These are phyloP conservation scores for Strigops habroptila DNA, from an alignment of 2,113 vertebrate species.

Conservation along the genomic window DNA sequence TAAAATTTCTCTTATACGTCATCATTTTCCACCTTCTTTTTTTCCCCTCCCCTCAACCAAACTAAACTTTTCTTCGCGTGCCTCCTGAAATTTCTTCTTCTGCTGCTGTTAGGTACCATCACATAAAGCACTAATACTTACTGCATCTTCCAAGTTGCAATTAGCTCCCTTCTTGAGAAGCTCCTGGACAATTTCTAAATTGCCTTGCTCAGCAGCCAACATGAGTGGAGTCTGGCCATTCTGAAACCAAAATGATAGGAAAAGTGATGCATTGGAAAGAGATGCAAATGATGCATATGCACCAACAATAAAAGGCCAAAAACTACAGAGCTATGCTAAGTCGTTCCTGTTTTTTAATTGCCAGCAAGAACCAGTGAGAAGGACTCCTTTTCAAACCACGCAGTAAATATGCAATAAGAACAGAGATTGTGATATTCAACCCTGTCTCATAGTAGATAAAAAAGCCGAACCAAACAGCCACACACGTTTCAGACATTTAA, in stretches of 20 bases:
- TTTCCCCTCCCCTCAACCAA: not conserved
- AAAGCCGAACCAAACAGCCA: not conserved
- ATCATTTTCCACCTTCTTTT: not conserved
- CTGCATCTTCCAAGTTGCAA: conserved; percentile 91
- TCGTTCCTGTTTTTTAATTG: not conserved
- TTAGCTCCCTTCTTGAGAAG: conserved; percentile 92
- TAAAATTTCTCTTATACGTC: not conserved
- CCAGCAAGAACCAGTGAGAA: not conserved
- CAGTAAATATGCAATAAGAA: not conserved
- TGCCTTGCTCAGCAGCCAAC: conserved; percentile 94
- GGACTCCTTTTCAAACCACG: not conserved
- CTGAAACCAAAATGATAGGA: conserved; percentile 64
- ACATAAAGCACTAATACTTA: conserved; percentile 61
- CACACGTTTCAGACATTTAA: not conserved
- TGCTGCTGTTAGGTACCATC: not conserved
- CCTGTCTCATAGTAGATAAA: not conserved
- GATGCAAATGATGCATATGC: not conserved
- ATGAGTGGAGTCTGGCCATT: conserved; percentile 95
- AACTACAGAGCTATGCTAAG: not conserved
- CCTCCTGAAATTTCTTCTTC: not conserved
- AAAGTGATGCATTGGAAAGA: not conserved
- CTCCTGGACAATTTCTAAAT: conserved; percentile 92
- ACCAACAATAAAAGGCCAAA: not conserved
- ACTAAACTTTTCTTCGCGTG: not conserved
- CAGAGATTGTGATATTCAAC: not conserved